Evolutionary conservation across 2,113 vertebrate genomes (phyloP).

Genomic region (Cairina moschata): DNA sequence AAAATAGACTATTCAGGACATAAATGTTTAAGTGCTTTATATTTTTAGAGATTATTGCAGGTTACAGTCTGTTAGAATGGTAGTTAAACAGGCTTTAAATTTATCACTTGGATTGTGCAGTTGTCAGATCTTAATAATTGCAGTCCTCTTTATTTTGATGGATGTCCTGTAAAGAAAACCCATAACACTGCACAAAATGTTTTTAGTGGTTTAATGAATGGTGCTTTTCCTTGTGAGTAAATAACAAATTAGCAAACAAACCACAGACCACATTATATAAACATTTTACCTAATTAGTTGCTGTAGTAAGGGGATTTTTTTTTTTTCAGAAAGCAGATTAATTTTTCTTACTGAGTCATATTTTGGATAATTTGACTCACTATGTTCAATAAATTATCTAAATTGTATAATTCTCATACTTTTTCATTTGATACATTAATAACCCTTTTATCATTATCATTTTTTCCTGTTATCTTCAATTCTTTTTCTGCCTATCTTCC

Average conservation of each 20-base stretch:
- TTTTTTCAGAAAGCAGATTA: background rate
- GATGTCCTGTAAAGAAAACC: background rate
- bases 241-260: slow-evolving; percentile 3
- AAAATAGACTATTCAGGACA: background rate
- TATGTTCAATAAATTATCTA: background rate
- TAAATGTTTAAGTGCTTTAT: background rate
- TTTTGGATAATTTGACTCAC: background rate
- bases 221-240: background rate
- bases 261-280: background rate
- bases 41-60: background rate
- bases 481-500: background rate
- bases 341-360: background rate
- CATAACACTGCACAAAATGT: background rate
- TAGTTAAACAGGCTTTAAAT: background rate
- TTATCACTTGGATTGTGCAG: background rate
- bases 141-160: slow-evolving; percentile 15
- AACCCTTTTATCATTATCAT: background rate
- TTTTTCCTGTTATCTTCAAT: background rate
- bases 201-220: slow-evolving; percentile 8
- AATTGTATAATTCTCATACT: background rate
- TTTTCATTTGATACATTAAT: background rate
- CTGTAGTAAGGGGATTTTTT: background rate
- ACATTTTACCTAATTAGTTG: background rate
- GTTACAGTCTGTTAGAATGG: background rate
- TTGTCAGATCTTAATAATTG: slow-evolving; percentile 12